These are phyloP conservation scores for Rhea pennata DNA, from an alignment of 2,113 vertebrate species.

Conservation along the genomic window DNA sequence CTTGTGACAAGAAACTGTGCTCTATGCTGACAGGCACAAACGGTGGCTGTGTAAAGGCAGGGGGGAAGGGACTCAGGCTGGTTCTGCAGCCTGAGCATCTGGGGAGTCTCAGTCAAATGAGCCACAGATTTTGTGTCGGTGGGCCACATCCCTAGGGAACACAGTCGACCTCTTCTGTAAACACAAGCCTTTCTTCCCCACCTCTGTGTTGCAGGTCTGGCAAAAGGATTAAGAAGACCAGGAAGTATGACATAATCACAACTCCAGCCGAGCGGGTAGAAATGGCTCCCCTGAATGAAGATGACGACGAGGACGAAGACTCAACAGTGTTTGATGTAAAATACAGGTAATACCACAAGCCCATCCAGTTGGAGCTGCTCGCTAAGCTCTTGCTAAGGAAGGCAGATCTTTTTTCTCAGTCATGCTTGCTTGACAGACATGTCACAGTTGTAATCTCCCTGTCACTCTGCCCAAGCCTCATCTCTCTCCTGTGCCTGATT, in stretches of 20 bases:
- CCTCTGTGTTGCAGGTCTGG: constrained; percentile 81
- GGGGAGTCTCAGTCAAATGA: not conserved
- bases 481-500: not conserved
- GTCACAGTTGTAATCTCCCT: not conserved
- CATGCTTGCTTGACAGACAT: not conserved
- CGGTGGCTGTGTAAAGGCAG: not conserved
- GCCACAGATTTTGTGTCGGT: not conserved
- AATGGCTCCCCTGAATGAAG: constrained; percentile 96
- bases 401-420: not conserved
- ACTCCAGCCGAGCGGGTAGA: constrained; percentile 93
- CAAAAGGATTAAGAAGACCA: constrained; percentile 89
- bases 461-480: not conserved
- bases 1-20: not conserved
- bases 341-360: constrained; percentile 84
- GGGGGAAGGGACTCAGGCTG: not conserved
- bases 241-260: constrained; percentile 97
- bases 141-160: not conserved
- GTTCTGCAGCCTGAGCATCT: accelerated
- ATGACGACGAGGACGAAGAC: constrained; percentile 90
- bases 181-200: not conserved
- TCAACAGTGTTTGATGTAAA: constrained; percentile 95
- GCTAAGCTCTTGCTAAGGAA: not conserved
- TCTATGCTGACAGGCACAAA: not conserved
- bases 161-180: not conserved
- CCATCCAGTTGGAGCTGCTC: not conserved